Base-by-base conservation (phyloP, 2,888 invertebrate genomes). In the Trachelus stipa region DNA sequence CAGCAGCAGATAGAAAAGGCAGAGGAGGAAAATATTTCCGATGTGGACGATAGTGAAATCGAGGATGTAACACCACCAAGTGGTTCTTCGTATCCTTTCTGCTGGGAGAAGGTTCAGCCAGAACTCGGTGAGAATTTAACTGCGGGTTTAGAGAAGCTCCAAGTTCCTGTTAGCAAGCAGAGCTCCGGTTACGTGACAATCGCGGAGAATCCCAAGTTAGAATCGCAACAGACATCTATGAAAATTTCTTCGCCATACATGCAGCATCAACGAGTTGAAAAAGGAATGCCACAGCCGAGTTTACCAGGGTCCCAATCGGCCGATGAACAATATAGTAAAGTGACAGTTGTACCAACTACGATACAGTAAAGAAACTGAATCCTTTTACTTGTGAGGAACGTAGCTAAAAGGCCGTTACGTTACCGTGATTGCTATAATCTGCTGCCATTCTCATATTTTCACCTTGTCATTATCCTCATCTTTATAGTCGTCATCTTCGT, bases 321-420 rank as follows among this genome's bases (percentile, higher is more conserved):
- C 33, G 90, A 90, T 40, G 89, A 89, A 80, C 89, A 88, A 74
- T 91, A 91, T 81, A 90, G 90, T 81, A 90, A 91, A 83, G 89
- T 90, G 73, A 88, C 88, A 37, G 88, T 88, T 76, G 88, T 88
- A 77, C 88, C 90, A 68, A 87, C 85, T 78, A 85, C 87, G 74
- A 85, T 88, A 79, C 87, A 90, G 81, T 90, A 83, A 87, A 81
- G 69, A 74, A 76, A n/a, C 15, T 40, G 6, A 40, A 40, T 40
- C 12, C 37, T 15, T 37, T 40, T 6, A 40, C 40, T 40, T 40
- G 6, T 6, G 40, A 6, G 15, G 15, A 40, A 40, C 40, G 40
- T 15, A 40, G 15, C 40, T 40, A 6, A 40, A 40, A 15, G 15
- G 40, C 6, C 40, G 40, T 40, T 40, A 15, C 40, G 40, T 40